Conservation (phyloP, 2,888 invertebrate species). For the Agriotes lineatus region DNA sequence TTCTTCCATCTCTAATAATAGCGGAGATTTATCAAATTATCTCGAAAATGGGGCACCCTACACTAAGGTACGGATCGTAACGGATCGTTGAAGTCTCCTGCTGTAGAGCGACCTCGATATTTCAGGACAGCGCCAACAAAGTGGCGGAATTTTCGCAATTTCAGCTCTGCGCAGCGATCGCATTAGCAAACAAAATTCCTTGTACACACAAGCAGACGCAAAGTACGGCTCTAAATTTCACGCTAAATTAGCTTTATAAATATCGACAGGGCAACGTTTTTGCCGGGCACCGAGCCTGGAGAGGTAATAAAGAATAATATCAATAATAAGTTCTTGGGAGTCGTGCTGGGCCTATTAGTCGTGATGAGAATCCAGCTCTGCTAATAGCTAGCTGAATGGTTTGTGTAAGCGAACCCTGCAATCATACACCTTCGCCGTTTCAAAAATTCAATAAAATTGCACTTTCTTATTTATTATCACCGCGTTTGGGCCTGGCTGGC, state of each 20-base stretch:
- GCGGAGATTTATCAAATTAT: too few relatives aligned
- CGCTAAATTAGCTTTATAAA: conserved; percentile 43
- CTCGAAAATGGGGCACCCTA: too few relatives aligned
- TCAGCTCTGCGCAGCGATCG: too few relatives aligned
- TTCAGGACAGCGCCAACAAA: too few relatives aligned
- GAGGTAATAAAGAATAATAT: conserved; percentile 41
- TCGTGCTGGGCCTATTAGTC: conserved; percentile 46
- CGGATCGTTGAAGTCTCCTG: too few relatives aligned
- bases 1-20: too few relatives aligned
- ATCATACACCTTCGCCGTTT: conserved; percentile 45
- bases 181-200: too few relatives aligned
- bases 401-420: conserved; percentile 46
- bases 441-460: conserved; percentile 49
- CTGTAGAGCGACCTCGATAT: too few relatives aligned
- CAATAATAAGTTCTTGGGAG: conserved; percentile 45
- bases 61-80: too few relatives aligned
- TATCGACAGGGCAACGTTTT: conserved; percentile 27
- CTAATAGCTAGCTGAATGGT: conserved; percentile 37
- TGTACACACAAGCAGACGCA: too few relatives aligned
- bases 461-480: conserved; percentile 49
- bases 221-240: conserved; percentile 38
- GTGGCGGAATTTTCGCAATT: too few relatives aligned
- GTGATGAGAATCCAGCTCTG: conserved; percentile 44
- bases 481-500: background rate
- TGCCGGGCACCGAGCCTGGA: conserved; percentile 13